Evolutionary conservation across 2,797 vertebrate species (phyloP).

Genomic region (Leuciscus waleckii): DNA sequence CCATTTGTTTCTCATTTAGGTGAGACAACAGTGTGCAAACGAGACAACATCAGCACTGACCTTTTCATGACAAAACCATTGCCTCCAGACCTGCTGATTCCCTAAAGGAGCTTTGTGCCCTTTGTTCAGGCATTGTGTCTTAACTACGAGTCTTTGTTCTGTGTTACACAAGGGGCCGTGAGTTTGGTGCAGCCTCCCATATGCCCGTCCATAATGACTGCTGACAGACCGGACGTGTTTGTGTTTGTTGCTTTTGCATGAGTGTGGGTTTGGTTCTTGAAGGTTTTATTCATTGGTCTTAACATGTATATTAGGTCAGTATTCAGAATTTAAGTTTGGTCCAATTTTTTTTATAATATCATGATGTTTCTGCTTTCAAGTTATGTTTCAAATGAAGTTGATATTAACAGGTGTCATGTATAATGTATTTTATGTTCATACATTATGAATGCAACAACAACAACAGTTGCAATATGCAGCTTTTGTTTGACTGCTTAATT

Average conservation of each 20-base stretch:
- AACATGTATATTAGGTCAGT: neutral
- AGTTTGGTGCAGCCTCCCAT: neutral
- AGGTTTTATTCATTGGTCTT: neutral
- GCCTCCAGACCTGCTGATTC: neutral
- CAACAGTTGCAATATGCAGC: neutral
- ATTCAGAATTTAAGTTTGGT: neutral
- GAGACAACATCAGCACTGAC: neutral
- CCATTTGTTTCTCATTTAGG: neutral
- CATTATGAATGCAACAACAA: neutral
- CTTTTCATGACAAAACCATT: slow-evolving; percentile 1
- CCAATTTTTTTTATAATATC: neutral
- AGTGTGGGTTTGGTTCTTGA: neutral
- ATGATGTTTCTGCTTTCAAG: neutral
- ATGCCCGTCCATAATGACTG: slow-evolving; percentile 9
- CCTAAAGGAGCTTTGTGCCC: neutral
- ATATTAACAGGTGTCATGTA: neutral
- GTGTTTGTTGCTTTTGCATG: neutral
- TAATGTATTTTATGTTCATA: neutral
- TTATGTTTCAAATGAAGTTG: neutral
- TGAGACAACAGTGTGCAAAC: neutral
- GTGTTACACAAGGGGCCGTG: neutral
- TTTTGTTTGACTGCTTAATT: neutral
- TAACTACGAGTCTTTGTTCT: slow-evolving; percentile 15
- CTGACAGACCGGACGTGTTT: neutral
- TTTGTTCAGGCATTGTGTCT: neutral